Base-by-base conservation (phyloP, 2,888 invertebrate genomes). In the Cerastis leucographa region DNA sequence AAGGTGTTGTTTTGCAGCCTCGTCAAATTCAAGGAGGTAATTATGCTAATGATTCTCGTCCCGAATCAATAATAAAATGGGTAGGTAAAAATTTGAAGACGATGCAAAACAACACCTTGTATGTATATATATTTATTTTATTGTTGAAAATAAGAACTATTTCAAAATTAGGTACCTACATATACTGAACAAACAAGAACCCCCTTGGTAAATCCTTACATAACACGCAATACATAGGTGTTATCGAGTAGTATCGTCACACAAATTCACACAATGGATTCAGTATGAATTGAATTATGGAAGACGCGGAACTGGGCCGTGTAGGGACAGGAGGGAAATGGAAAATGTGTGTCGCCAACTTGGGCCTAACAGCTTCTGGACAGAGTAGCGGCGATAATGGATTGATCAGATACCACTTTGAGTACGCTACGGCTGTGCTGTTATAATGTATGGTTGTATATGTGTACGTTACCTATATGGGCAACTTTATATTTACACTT, bases 321-420 rank as follows among this genome's bases (percentile, higher is more conserved):
- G 91, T 90, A 90, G 93, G 92, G 93, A 93, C 93, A 92, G 92
- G 92, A 91, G 93, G 95, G 94, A 94, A 96, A 96, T 96, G 96
- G 96, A 95, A 96, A 96, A 96, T 96, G 94, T 95, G 94, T 96
- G 96, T 96, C 93, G 93, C 94, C 94, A 95, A 95, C 93, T 96
- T 94, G 90, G 92, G 88, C 92, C 94, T 93, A 93, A 94, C 94
- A 94, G 92, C 92, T 93, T 92, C 92, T 95, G 96, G 94, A 92
- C 95, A 93, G 91, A 92, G 93, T 92, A 90, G 91, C 90, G 88
- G 88, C 93, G 93, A 90, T 96, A 96, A 96, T 96, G 95, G 95
- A 96, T 95, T 96, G 95, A 96, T 95, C 95, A 95, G 95, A 96
- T 94, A 94, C 93, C 93, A 92, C 93, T 94, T 91, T 91, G 90